Base-by-base conservation (phyloP, 2,797 vertebrate species). In the Ispidina lecontei region DNA sequence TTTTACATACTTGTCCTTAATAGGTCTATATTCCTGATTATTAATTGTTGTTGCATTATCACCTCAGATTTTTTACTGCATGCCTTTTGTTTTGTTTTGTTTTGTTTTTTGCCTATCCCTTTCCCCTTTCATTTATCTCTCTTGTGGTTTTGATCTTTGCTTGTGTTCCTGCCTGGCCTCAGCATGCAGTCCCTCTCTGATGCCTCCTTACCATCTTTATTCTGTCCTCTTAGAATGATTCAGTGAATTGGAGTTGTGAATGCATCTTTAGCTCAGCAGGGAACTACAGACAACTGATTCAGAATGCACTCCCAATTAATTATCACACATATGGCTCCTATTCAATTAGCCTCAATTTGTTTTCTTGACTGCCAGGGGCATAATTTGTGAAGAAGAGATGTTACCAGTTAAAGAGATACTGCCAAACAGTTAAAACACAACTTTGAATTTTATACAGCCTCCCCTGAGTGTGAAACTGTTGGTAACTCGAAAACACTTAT, bases 271-370 rank as follows among this genome's bases (percentile, higher is more conserved):
- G 87, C 84, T 86, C 60, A 1, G 86, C 87, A 89, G 91, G 89
- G 78, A 95, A 90, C 78, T 81, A 87, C 31, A 87, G 55, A 94
- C 64, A 51, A 94, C 72, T 78, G 73, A 89, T 91, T 94, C 70
- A 90, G 86, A 95, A 90, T 70, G 58, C 89, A 64, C 81, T 92
- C 81, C 87, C 91, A 93, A 86, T 96, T 95, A 94, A 95, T 94
- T 95, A 95, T 91, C 92, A 96, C 62, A 86, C 93, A 91, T 95
- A 92, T 84, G 87, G 91, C 75, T 94, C 63, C 89, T 92, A 91
- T 91, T 93, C 90, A 94, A 87, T 95, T 97, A 95, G 91, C 73
- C 82, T 92, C 89, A 93, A 83, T 91, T 94, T 94, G 84, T 87
- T 92, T 95, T 95, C 93, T 75, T 92, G 73, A 86, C 76, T 89